A percentile compares a stretch with the other conserved stretches of the same genome.
Conservation (phyloP, 2,888 invertebrate genomes). For the Caenorhabditis parvicauda region DNA sequence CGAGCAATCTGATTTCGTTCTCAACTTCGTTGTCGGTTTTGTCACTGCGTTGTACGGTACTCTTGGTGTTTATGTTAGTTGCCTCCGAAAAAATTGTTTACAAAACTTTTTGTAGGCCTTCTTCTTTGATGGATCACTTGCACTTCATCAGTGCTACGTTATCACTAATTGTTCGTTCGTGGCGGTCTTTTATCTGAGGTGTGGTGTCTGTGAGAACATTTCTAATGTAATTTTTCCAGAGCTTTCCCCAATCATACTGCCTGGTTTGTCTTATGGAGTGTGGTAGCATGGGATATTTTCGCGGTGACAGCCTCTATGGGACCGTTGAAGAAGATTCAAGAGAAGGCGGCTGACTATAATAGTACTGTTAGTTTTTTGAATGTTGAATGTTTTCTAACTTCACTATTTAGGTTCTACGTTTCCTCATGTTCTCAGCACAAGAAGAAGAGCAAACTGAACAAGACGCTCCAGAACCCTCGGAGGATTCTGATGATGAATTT, state of each 20-base stretch:
- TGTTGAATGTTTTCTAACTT: neutral
- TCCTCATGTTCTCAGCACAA: constrained; percentile 47
- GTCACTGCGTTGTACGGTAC: constrained; percentile 12
- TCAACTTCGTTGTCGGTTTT: neutral
- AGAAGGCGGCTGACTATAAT: constrained; percentile 49
- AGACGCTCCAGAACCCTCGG: no score
- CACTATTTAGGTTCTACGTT: constrained; percentile 28
- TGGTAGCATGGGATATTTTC: constrained; percentile 49
- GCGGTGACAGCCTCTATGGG: constrained; percentile 50
- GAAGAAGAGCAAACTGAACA: constrained; percentile 9
- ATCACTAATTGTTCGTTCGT: constrained; percentile 48
- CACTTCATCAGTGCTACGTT: constrained; percentile 45
- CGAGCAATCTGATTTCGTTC: constrained; percentile 1
- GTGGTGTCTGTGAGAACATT: neutral
- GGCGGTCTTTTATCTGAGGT: constrained; percentile 42
- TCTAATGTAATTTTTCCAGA: constrained; percentile 5
- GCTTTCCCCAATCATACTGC: constrained; percentile 44
- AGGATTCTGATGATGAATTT: constrained; percentile 16
- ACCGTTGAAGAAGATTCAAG: constrained; percentile 42
- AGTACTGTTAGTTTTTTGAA: constrained; percentile 22
- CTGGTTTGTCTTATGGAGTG: constrained; percentile 44
- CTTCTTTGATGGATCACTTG: constrained; percentile 22
- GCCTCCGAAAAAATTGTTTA: neutral
- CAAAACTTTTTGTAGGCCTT: constrained; percentile 23
- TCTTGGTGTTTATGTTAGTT: neutral